Conservation (phyloP, 2,797 vertebrate genomes). For the Enteromius argenteus region DNA sequence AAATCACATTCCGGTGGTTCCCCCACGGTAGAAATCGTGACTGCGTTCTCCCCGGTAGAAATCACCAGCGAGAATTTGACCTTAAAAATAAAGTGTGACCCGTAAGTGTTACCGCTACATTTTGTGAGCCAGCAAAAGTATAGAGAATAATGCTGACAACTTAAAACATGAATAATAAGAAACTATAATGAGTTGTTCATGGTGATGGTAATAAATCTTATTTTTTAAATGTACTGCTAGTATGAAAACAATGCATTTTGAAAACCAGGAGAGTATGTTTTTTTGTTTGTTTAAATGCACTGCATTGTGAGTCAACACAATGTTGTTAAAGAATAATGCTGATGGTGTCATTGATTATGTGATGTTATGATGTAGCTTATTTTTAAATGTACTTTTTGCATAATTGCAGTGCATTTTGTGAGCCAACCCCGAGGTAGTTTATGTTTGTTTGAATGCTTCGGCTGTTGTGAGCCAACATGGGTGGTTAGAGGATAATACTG, state of each 20-base stretch:
- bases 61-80: not conserved
- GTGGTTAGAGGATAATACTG: conserved; percentile 8
- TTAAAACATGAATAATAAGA: not conserved
- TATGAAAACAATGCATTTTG: not conserved
- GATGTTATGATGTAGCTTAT: not conserved
- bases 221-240: not conserved
- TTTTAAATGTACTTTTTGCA: not conserved
- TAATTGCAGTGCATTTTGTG: not conserved
- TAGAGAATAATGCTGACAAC: not conserved
- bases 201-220: not conserved
- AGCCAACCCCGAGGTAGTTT: not conserved
- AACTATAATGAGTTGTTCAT: conserved; percentile 9
- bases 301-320: not conserved
- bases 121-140: not conserved
- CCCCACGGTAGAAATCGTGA: no score
- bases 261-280: not conserved
- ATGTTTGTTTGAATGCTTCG: conserved; percentile 2
- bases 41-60: no score
- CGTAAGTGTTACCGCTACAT: not conserved
- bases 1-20: no score
- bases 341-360: not conserved
- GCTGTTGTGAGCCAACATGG: not conserved
- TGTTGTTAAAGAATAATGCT: not conserved
- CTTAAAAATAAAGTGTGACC: not conserved
- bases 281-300: not conserved